phyloP scores from a whole-genome alignment of 2,888 invertebrate species.

The Dendrolimus houi region DNA sequence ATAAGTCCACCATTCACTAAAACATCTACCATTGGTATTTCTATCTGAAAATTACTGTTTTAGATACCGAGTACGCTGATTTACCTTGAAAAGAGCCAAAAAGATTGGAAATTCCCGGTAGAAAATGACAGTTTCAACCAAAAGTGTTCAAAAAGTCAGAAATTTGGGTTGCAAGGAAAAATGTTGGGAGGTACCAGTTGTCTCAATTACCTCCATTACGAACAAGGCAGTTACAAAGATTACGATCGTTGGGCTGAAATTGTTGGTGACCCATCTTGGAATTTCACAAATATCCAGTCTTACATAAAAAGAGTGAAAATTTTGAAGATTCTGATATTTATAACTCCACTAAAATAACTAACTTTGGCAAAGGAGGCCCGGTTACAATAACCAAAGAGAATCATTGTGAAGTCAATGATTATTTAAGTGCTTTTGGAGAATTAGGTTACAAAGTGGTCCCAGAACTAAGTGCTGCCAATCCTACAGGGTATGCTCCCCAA shows the following conservation, averaged over 20 bases:
- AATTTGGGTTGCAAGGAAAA: background rate
- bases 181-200: background rate
- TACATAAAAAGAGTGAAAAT: background rate
- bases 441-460: slow-evolving; percentile 41
- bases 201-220: background rate
- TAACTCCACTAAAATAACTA: background rate
- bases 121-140: background rate
- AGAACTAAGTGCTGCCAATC: slow-evolving; percentile 41
- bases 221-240: background rate
- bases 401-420: slow-evolving; percentile 3
- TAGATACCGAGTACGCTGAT: background rate
- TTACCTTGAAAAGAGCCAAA: background rate
- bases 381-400: background rate
- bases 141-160: background rate
- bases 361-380: background rate
- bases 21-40: background rate
- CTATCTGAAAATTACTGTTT: background rate
- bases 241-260: background rate
- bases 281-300: background rate
- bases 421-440: slow-evolving; percentile 21
- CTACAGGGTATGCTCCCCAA: slow-evolving; percentile 51
- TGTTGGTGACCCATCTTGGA: background rate
- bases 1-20: background rate
- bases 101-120: background rate
- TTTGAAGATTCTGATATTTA: background rate